Base-by-base conservation (phyloP, 2,113 vertebrate species). In the Gallinago undulata region DNA sequence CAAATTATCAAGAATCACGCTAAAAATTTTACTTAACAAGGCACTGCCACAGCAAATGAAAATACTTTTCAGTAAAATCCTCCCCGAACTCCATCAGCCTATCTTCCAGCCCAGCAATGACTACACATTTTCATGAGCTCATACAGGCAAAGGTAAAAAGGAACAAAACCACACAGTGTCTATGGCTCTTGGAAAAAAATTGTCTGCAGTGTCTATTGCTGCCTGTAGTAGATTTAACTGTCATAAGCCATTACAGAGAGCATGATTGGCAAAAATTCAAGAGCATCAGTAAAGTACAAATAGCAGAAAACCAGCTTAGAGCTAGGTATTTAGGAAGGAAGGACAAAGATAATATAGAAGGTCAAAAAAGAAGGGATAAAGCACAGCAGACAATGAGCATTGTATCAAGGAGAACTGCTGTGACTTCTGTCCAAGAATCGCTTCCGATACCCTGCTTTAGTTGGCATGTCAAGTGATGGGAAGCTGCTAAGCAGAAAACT, bases 241-340 rank as follows among this genome's bases (percentile, higher is more conserved):
- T 82, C 63, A 47, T 62, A 84, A 81, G 73, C 59, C 84, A 95
- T 70, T 86, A 95, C 95, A 85, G 89, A 87, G 57, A 94, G 87
- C 93, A 95, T 48, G 69, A 89, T 70, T 89, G 83, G 89, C 72
- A 90, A 94, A 93, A 94, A 93, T 67, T 17, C 53, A 73, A 93
- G 74, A 81, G 85, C 76, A 90, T 75, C 88, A 82, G 74, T 69
- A 86, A 94, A 56, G 37, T 41, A 21, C 2, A 5, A 51, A 81
- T 53, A 96, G 90, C 91, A 74, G 84, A 90, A 92, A 95, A 94
- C 37, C 84, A 94, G 77, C 84, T 82, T 60, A 87, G 86, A 93
- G 69, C 48, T 56, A 72, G 41, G 9, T 62, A 45, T 80, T 84
- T 63, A 47, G 60, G 81, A 92, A 77, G 27, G 73, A 5, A 80